phyloP scores from a whole-genome alignment of 2,888 invertebrate species.

The Pachycephus smyrnensis region DNA sequence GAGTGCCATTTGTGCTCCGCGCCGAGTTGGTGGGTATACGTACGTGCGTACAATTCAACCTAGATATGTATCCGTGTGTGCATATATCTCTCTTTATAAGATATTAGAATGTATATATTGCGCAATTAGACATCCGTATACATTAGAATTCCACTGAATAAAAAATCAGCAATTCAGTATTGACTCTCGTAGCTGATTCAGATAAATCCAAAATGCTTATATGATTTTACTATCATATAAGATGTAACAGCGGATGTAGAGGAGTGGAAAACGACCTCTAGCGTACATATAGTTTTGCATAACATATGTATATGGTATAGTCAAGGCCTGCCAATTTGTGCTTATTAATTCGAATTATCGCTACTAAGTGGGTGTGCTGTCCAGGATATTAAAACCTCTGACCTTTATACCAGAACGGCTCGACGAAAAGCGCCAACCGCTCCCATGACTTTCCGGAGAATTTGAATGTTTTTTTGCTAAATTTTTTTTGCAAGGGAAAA shows the following conservation, averaged over 20 bases:
- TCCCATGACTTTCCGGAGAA: not conserved
- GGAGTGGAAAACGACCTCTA: not conserved
- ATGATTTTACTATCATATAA: not conserved
- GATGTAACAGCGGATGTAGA: not conserved
- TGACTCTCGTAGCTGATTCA: not conserved
- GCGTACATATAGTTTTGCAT: not conserved
- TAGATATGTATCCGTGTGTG: not conserved
- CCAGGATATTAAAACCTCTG: slow-evolving; percentile 66
- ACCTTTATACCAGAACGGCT: slow-evolving; percentile 38
- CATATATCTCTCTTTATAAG: not conserved
- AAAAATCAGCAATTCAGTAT: not conserved
- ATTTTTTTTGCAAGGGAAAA: not conserved
- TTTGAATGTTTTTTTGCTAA: not conserved
- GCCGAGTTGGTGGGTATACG: not conserved
- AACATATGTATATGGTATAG: slow-evolving; percentile 21
- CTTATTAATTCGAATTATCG: slow-evolving; percentile 66
- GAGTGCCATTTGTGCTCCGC: slow-evolving; percentile 54
- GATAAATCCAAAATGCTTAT: not conserved
- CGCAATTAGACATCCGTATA: not conserved
- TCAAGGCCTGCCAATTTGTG: slow-evolving; percentile 59
- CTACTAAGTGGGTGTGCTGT: slow-evolving; percentile 55
- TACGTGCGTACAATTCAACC: not conserved
- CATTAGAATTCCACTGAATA: not conserved
- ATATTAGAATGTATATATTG: not conserved
- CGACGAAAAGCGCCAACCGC: slow-evolving; percentile 17